These are phyloP conservation scores for Percopsis omiscomaycus DNA, from an alignment of 2,797 vertebrate genomes.

Conservation along the genomic window DNA sequence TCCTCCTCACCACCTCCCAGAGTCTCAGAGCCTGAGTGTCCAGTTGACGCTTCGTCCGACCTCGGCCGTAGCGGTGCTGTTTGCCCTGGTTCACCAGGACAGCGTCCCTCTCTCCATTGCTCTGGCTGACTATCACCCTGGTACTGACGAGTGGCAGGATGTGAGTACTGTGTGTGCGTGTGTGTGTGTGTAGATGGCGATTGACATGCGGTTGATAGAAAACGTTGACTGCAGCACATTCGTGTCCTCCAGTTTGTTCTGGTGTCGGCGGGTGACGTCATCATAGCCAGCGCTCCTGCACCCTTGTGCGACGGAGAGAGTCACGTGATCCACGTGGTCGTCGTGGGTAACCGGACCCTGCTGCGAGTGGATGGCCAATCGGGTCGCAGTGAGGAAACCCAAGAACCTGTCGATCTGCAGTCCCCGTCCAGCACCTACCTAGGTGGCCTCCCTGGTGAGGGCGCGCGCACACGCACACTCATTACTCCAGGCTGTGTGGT, in stretches of 20 bases:
- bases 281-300: conserved; percentile 82
- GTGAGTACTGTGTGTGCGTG: conserved; percentile 67
- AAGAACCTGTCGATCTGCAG: conserved; percentile 74
- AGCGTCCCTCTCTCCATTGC: conserved; percentile 86
- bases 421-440: conserved; percentile 82
- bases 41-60: conserved; percentile 83
- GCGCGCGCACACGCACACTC: not conserved
- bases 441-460: conserved; percentile 91
- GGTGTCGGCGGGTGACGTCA: conserved; percentile 76
- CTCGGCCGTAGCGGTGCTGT: conserved; percentile 85
- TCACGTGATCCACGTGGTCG: conserved; percentile 80
- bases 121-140: conserved; percentile 87
- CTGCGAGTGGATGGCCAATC: conserved; percentile 81
- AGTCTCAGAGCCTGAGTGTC: conserved; percentile 81
- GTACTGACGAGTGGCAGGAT: conserved; percentile 84
- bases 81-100: conserved; percentile 85
- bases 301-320: conserved; percentile 83
- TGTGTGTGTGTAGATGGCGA: not conserved
- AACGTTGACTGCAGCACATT: not conserved
- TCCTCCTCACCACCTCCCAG: conserved; percentile 29
- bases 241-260: conserved; percentile 81
- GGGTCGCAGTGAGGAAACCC: conserved; percentile 74
- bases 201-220: not conserved
- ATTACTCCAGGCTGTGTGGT: not conserved
- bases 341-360: conserved; percentile 75